Conservation (phyloP, 2,888 invertebrate species). For the Hyppa rectilinea region DNA sequence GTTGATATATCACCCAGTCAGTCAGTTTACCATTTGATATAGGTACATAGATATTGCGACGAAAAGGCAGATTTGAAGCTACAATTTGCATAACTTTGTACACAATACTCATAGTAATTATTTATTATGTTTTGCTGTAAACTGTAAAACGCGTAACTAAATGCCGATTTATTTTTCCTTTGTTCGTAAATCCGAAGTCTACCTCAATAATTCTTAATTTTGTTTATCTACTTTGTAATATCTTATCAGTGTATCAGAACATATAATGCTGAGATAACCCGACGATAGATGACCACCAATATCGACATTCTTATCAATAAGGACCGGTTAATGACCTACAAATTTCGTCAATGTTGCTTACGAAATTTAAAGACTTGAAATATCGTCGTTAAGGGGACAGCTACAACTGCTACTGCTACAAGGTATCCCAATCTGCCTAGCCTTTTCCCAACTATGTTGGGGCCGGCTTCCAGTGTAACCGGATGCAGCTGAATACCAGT, state of each 20-base stretch:
- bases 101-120: background rate
- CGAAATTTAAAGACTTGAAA: conserved; percentile 2
- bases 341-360: background rate
- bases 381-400: no score
- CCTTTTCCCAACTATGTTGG: no score
- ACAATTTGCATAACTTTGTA: conserved; percentile 5
- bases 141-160: background rate
- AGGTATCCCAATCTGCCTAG: no score
- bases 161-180: conserved; percentile 4
- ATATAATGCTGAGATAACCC: conserved; percentile 13
- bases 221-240: conserved; percentile 6
- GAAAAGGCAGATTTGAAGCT: background rate
- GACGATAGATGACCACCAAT: conserved; percentile 33
- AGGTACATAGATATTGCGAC: background rate
- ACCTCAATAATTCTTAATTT: background rate
- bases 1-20: no score
- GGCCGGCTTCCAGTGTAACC: no score
- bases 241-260: conserved; percentile 27
- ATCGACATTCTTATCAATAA: conserved; percentile 25
- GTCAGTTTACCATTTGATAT: no score
- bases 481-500: no score
- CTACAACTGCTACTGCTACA: no score
- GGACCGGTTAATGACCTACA: conserved; percentile 31
- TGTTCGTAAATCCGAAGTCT: conserved; percentile 16
- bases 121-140: conserved; percentile 8